phyloP scores from a whole-genome alignment of 2,888 invertebrate genomes.

The Conops quadrifasciatus region DNA sequence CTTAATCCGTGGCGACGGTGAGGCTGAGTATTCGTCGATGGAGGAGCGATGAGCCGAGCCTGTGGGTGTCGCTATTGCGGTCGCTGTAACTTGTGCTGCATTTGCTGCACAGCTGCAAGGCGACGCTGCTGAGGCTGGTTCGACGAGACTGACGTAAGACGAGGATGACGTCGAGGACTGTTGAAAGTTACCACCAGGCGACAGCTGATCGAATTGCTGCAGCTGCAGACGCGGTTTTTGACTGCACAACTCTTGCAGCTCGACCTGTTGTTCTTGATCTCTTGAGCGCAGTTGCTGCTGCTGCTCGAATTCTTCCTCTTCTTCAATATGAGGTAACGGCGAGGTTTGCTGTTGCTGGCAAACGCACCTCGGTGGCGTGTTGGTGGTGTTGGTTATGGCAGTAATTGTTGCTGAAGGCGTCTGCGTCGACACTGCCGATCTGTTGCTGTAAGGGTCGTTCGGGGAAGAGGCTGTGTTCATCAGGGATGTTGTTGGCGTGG shows the following conservation, averaged over 20 bases:
- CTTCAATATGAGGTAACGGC: conserved; percentile 82
- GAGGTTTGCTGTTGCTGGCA: conserved; percentile 69
- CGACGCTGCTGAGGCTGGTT: background rate
- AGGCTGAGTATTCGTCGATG: conserved; percentile 46
- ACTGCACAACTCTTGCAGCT: conserved; percentile 64
- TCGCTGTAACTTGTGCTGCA: no score
- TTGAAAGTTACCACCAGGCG: conserved; percentile 34
- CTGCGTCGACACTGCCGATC: conserved; percentile 35
- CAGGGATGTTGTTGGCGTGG: conserved; percentile 43
- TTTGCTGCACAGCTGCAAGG: conserved; percentile 1
- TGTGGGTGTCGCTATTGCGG: background rate
- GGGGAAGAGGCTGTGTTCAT: conserved; percentile 24
- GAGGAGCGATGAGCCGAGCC: background rate
- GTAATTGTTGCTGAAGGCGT: conserved; percentile 44
- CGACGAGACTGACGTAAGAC: conserved; percentile 40
- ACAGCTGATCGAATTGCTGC: conserved; percentile 42
- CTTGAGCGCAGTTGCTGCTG: conserved; percentile 63
- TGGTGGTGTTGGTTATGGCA: conserved; percentile 37
- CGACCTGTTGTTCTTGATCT: conserved; percentile 53
- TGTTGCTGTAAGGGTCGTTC: conserved; percentile 41
- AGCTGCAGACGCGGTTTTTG: conserved; percentile 48
- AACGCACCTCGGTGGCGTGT: conserved; percentile 42
- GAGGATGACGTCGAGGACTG: conserved; percentile 59
- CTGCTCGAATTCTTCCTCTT: conserved; percentile 75
- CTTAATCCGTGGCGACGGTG: conserved; percentile 64